A percentile compares a stretch with the other conserved stretches of the same genome.
Conservation (phyloP, 2,888 invertebrate genomes). For the Lasioglossum vierecki region DNA sequence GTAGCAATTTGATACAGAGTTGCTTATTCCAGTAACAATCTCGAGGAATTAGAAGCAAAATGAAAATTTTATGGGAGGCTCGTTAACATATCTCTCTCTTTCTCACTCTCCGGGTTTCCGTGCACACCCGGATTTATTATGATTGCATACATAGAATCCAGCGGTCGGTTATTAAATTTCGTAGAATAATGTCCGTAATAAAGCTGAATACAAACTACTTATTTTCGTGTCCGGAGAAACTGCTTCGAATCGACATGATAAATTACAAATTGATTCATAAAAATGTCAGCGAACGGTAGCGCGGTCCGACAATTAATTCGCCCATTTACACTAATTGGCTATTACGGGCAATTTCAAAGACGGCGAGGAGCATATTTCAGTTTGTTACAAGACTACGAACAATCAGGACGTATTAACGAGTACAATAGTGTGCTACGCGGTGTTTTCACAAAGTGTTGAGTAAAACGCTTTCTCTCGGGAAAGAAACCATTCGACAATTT, state of each 20-base stretch:
- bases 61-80: background rate
- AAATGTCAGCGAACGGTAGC: conserved; percentile 10
- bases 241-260: background rate
- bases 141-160: conserved; percentile 4
- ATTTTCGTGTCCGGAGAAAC: background rate
- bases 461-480: background rate
- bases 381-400: background rate
- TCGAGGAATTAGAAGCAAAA: background rate
- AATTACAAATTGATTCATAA: conserved; percentile 7
- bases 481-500: background rate
- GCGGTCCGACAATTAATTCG: background rate
- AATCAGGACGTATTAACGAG: conserved; percentile 12
- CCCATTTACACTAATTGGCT: conserved; percentile 1
- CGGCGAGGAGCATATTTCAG: background rate
- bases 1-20: background rate
- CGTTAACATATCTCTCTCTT: background rate
- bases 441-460: background rate
- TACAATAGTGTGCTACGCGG: background rate
- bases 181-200: background rate
- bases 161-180: conserved; percentile 1
- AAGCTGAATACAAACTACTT: background rate
- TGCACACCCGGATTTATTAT: background rate
- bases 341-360: background rate
- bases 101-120: background rate
- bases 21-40: background rate